These are phyloP conservation scores for Yponomeuta cagnagella DNA, from an alignment of 2,888 invertebrate species.

Conservation along the genomic window DNA sequence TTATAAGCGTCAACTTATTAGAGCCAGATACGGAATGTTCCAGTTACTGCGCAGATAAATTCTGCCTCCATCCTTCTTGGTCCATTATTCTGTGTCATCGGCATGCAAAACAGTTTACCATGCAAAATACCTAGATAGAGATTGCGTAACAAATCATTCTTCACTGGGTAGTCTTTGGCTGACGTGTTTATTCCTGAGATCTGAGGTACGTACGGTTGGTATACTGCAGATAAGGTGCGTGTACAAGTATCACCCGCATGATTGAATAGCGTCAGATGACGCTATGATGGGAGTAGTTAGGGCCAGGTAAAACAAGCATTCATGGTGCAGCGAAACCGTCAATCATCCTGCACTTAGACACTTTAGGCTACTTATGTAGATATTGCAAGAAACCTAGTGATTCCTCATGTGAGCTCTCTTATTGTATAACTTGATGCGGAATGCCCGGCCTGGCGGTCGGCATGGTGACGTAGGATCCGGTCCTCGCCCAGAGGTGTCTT, in stretches of 20 bases:
- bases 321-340: not conserved
- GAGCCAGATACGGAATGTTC: not conserved
- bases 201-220: not conserved
- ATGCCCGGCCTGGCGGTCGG: constrained; percentile 33
- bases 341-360: not conserved
- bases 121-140: not conserved
- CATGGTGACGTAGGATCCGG: constrained; percentile 61
- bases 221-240: not conserved
- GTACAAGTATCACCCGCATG: not conserved
- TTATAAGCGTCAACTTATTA: not conserved
- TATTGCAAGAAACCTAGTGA: not conserved
- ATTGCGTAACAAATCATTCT: not conserved
- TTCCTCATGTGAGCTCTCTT: not conserved
- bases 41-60: too few species aligned
- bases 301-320: not conserved
- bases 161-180: not conserved
- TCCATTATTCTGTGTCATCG: not conserved
- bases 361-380: not conserved
- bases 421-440: not conserved
- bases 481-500: constrained; percentile 66
- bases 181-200: not conserved
- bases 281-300: not conserved
- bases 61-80: not conserved
- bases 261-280: not conserved
- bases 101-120: not conserved